Percentiles rank a stretch among this genome's conserved stretches.
Conservation (phyloP, 2,113 vertebrate genomes). For the Melanerpes aurifrons region DNA sequence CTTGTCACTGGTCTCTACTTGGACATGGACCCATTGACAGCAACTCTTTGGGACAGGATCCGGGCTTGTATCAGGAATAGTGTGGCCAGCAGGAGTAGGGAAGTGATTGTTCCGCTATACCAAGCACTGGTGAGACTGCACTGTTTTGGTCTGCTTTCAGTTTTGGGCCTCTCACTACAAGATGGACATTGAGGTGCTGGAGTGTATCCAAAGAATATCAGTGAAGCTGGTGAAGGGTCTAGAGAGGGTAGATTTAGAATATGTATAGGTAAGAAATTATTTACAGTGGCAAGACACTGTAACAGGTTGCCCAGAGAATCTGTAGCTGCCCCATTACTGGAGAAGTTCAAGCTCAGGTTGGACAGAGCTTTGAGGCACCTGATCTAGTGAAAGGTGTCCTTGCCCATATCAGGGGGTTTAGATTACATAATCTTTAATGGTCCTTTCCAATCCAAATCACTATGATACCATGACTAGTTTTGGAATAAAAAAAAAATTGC, state of each 20-base stretch:
- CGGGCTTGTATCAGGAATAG: background rate
- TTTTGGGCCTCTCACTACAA: background rate
- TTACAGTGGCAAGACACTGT: background rate
- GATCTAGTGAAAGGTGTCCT: background rate
- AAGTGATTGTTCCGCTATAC: background rate
- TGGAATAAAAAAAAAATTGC: background rate
- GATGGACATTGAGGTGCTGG: background rate
- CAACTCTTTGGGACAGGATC: background rate
- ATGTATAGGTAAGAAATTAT: background rate
- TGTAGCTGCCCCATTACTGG: fast-evolving
- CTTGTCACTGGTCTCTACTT: no score
- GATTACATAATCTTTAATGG: background rate
- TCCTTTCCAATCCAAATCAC: background rate
- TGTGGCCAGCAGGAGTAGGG: background rate
- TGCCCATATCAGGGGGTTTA: fast-evolving
- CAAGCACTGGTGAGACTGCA: background rate
- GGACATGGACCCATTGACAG: no score
- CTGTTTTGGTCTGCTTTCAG: background rate
- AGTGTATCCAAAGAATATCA: background rate
- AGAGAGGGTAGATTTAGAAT: background rate
- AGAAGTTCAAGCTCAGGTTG: background rate
- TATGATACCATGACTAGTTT: background rate
- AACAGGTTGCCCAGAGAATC: background rate
- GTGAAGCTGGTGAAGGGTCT: background rate
- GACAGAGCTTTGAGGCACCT: background rate